These are phyloP conservation scores for Hyles lineata DNA, from an alignment of 2,888 invertebrate genomes.

Conservation along the genomic window DNA sequence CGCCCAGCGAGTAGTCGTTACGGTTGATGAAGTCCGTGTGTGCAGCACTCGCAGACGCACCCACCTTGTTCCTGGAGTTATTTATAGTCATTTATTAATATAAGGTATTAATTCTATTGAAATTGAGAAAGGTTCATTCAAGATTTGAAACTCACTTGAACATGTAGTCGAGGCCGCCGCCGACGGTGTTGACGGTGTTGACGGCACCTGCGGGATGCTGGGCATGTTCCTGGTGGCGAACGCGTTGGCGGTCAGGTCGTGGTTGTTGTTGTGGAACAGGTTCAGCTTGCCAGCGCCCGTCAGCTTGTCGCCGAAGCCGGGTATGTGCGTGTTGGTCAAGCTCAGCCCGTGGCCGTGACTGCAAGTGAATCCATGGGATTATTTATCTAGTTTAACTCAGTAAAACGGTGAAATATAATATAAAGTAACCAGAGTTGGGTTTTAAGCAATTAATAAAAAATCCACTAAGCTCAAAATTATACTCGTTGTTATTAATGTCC, in stretches of 20 bases:
- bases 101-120: background rate
- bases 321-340: conserved; percentile 50
- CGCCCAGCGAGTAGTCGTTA: conserved; percentile 29
- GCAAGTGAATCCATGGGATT: conserved; percentile 31
- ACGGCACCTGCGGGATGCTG: conserved; percentile 51
- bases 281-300: conserved; percentile 54
- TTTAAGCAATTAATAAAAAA: too few species aligned
- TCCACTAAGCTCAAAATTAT: too few species aligned
- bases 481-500: too few species aligned
- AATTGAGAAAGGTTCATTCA: too few species aligned
- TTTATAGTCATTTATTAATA: background rate
- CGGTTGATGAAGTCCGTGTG: conserved; percentile 29
- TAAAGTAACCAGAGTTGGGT: too few species aligned
- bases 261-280: conserved; percentile 51
- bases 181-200: conserved; percentile 63
- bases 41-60: conserved; percentile 18
- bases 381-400: background rate
- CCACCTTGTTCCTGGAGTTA: conserved; percentile 29
- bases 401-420: too few species aligned
- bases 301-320: conserved; percentile 52
- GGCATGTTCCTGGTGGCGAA: conserved; percentile 61
- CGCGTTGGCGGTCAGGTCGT: conserved; percentile 62
- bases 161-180: conserved; percentile 62
- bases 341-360: conserved; percentile 59
- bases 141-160: conserved; percentile 55